These are phyloP conservation scores for Anneissia japonica DNA, from an alignment of 35 echinoderm and acorn worm genomes.

Conservation along the genomic window DNA sequence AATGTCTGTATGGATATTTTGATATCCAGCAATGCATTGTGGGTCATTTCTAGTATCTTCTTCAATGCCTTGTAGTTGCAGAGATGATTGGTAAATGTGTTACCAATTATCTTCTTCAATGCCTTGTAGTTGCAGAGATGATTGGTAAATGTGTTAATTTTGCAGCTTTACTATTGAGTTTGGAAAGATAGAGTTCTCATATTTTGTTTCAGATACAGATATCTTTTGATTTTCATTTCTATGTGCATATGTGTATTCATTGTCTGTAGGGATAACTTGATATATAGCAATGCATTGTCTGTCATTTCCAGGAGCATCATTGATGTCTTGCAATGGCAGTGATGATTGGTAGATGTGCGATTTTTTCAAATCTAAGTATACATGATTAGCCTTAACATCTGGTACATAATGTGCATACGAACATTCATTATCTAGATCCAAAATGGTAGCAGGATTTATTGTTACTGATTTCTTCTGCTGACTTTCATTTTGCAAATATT, in stretches of 20 bases:
- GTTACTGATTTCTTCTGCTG: too few relatives aligned
- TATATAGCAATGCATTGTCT: background rate
- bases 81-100: background rate
- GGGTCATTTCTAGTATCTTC: too few relatives aligned
- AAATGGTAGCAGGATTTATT: background rate
- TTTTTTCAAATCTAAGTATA: background rate
- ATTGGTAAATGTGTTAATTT: too few relatives aligned
- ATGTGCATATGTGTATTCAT: background rate
- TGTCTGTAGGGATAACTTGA: background rate
- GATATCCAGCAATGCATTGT: too few relatives aligned
- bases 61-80: too few relatives aligned
- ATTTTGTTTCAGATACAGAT: too few relatives aligned
- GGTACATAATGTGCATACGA: background rate
- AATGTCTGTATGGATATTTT: too few relatives aligned
- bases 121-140: too few relatives aligned
- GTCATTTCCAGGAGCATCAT: background rate
- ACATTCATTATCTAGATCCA: background rate
- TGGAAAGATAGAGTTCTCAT: too few relatives aligned
- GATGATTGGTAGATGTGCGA: background rate
- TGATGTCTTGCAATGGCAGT: background rate
- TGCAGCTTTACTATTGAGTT: too few relatives aligned
- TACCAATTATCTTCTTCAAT: too few relatives aligned
- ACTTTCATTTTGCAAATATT: background rate
- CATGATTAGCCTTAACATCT: too few relatives aligned
- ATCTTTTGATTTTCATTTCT: background rate